A percentile compares a stretch with the other conserved stretches of the same genome.
phyloP scores from a whole-genome alignment of 2,797 vertebrate species.

The Pseudomugil gertrudae region DNA sequence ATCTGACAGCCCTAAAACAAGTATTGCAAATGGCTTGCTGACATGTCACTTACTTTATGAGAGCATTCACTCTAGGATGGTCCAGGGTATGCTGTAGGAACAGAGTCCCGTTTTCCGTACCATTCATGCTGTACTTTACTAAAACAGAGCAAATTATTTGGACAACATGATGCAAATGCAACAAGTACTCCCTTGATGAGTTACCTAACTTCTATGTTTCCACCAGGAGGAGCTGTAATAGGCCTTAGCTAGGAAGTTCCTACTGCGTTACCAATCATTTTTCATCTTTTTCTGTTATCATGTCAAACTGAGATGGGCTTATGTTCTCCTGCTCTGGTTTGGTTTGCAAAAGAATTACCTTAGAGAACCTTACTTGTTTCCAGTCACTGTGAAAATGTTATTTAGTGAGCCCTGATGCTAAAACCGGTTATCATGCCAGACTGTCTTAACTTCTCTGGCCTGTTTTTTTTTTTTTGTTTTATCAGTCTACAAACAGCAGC shows the following conservation, averaged over 20 bases:
- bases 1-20: no score
- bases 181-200: not conserved
- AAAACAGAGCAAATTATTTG: no score
- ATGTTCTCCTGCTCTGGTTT: not conserved
- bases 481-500: slow-evolving; percentile 40
- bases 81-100: no score
- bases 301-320: not conserved
- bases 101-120: no score
- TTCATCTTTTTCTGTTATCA: not conserved
- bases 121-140: no score
- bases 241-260: not conserved
- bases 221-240: slow-evolving; percentile 60
- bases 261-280: not conserved
- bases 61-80: no score
- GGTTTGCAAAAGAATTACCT: not conserved
- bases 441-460: not conserved
- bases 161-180: no score
- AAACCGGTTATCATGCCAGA: not conserved
- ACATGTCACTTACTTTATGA: no score
- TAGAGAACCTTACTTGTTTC: no score
- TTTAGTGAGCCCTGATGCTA: no score
- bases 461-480: not conserved
- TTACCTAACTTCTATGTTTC: not conserved
- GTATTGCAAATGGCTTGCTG: no score
- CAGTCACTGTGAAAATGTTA: no score